Conservation (phyloP, 2,113 vertebrate species). For the Megaceryle maxima region DNA sequence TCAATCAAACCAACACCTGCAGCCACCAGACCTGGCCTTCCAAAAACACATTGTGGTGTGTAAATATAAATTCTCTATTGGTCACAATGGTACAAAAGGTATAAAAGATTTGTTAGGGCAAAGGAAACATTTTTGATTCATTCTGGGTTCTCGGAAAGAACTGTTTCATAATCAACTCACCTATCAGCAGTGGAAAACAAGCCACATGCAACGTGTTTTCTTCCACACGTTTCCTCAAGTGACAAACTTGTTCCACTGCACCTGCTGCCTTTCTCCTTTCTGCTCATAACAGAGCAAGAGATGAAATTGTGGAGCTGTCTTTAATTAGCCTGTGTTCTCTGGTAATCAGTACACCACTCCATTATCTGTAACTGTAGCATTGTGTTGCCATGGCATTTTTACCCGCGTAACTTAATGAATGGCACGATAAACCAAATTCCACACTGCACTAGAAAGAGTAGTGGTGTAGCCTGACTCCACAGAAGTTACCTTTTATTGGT, state of each 20-base stretch:
- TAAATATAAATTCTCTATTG: not conserved
- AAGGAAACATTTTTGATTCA: not conserved
- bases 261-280: not conserved
- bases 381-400: not conserved
- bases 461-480: not conserved
- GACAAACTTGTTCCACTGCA: not conserved
- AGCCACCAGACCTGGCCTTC: not conserved
- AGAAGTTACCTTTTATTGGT: not conserved
- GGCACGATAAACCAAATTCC: not conserved
- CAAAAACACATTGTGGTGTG: not conserved
- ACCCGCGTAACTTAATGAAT: not conserved
- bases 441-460: not conserved
- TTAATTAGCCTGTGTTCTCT: not conserved
- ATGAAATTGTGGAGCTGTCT: not conserved
- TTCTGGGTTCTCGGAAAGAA: not conserved
- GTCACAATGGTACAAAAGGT: rapidly evolving
- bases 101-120: not conserved
- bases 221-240: not conserved
- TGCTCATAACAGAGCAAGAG: not conserved
- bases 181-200: not conserved
- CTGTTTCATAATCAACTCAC: not conserved
- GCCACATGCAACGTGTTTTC: rapidly evolving
- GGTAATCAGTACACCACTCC: not conserved
- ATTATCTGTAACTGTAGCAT: not conserved
- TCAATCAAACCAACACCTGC: not conserved